Percentiles rank a stretch among this genome's conserved stretches.
Conservation (phyloP, 2,113 vertebrate genomes). For the Hyperopisus bebe region DNA sequence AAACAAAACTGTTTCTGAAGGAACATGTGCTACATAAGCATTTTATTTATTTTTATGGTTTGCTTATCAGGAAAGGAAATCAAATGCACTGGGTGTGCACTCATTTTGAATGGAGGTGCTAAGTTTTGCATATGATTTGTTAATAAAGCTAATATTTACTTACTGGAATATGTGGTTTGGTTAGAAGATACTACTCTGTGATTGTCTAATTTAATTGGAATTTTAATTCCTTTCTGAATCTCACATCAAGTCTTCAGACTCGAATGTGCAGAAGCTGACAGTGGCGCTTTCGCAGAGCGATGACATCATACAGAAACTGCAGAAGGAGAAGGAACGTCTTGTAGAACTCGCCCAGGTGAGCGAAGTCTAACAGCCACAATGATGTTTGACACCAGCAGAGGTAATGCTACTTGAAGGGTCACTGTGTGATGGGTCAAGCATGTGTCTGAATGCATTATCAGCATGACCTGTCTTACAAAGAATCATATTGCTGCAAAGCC, state of each 20-base stretch:
- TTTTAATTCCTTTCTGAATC: not conserved
- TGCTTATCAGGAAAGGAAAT: not conserved
- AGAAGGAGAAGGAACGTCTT: conserved; percentile 60
- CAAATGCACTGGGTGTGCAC: not conserved
- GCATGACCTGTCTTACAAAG: not conserved
- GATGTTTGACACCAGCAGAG: not conserved
- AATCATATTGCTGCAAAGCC: not conserved
- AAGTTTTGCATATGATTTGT: not conserved
- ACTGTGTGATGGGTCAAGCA: not conserved
- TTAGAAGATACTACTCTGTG: not conserved
- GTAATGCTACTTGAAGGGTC: not conserved
- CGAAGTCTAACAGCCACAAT: not conserved
- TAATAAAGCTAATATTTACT: not conserved
- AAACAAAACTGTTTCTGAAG: not conserved
- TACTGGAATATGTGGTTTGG: not conserved
- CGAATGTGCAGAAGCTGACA: conserved; percentile 47
- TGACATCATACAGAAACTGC: conserved; percentile 48
- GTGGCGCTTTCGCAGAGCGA: conserved; percentile 53
- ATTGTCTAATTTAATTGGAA: not conserved
- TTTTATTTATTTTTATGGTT: not conserved
- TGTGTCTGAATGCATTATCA: not conserved
- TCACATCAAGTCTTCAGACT: conserved; percentile 39
- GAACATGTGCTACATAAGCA: not conserved
- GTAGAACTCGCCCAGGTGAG: conserved; percentile 61
- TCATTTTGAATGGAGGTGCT: not conserved